Percentiles rank a stretch among this genome's conserved stretches.
These are phyloP conservation scores for Eospalax fontanierii DNA, from an alignment of 2,797 vertebrate genomes.

Conservation along the genomic window DNA sequence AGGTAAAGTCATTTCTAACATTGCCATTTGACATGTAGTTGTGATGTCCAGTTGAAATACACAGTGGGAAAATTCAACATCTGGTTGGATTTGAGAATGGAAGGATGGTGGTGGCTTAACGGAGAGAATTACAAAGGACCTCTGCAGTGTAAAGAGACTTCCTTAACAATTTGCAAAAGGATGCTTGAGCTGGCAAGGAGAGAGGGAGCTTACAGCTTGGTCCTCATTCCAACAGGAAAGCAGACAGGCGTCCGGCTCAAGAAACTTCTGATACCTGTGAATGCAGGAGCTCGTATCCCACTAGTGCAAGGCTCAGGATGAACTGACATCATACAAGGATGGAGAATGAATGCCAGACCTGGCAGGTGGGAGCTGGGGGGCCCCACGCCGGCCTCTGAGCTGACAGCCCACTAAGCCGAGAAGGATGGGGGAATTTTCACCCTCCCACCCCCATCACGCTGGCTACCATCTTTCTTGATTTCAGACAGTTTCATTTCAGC, in stretches of 20 bases:
- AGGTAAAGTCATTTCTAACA: slow-evolving; percentile 68
- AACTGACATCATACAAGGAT: not conserved
- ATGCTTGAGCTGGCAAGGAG: not conserved
- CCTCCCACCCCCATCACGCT: not conserved
- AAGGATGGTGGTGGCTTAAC: not conserved
- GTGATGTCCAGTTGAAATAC: slow-evolving; percentile 69
- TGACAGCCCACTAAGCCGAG: slow-evolving; percentile 13
- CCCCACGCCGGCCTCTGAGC: not conserved
- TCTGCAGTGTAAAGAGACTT: not conserved
- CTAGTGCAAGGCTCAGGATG: not conserved
- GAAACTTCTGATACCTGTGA: not conserved
- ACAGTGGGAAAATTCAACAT: slow-evolving; percentile 65
- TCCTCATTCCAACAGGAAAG: slow-evolving; percentile 17
- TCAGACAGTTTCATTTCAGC: slow-evolving; percentile 47
- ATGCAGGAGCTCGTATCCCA: not conserved
- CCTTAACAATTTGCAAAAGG: not conserved
- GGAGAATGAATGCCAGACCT: not conserved
- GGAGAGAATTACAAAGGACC: not conserved
- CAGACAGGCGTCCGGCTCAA: not conserved
- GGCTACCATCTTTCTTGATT: slow-evolving; percentile 64
- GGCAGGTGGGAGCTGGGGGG: not conserved
- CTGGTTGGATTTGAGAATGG: slow-evolving; percentile 44
- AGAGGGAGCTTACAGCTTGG: not conserved
- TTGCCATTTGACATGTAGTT: slow-evolving; percentile 59
- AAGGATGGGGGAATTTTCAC: not conserved